These are phyloP conservation scores for Anas acuta DNA, from an alignment of 2,797 vertebrate species.

Conservation along the genomic window DNA sequence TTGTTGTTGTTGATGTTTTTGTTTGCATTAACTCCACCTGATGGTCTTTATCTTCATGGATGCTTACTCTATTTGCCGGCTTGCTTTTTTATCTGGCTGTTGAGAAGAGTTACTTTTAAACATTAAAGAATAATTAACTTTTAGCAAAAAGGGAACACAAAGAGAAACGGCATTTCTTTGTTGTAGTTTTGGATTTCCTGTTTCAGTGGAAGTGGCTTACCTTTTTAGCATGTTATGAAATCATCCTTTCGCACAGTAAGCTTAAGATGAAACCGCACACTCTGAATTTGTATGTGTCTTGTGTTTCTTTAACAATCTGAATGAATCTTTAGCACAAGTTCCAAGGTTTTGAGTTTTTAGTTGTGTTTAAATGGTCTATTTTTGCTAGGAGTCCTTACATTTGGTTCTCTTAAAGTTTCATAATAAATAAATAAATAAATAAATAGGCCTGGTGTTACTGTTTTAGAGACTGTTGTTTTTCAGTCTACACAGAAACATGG, in stretches of 20 bases:
- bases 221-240: conserved; percentile 5
- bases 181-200: conserved; percentile 9
- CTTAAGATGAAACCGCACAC: not conserved
- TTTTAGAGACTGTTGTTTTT: not conserved
- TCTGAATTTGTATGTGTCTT: not conserved
- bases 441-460: not conserved
- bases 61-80: not conserved
- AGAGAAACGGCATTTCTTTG: not conserved
- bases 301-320: not conserved
- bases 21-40: not conserved
- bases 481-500: not conserved
- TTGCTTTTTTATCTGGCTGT: not conserved
- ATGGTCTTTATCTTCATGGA: not conserved
- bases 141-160: conserved; percentile 3
- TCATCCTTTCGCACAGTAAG: not conserved
- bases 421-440: not conserved
- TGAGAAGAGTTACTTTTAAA: not conserved
- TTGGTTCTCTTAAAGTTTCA: not conserved
- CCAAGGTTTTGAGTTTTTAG: not conserved
- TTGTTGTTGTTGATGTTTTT: not conserved
- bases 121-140: not conserved
- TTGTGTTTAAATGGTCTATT: not conserved
- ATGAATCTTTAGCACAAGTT: not conserved
- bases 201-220: not conserved
- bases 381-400: not conserved